Base-by-base conservation (phyloP, 2,113 vertebrate genomes). In the Pongo abelii region DNA sequence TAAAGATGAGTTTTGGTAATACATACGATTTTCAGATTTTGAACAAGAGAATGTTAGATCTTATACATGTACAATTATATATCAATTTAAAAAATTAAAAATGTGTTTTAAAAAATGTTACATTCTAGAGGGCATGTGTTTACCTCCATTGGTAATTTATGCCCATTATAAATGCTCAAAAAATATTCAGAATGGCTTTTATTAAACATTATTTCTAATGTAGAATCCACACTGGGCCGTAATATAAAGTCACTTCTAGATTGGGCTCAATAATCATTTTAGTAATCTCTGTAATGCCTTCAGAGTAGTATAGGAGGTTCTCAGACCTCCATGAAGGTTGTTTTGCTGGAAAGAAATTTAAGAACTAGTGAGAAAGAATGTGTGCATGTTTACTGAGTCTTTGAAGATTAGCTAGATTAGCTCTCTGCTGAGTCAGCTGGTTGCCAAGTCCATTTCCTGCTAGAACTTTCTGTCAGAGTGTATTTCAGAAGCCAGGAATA, bases 401-500 rank as follows among this genome's bases (percentile, higher is more conserved):
- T 94, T 94, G 74, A 59, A 91, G 50, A 93, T 93, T 70, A 74
- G 46, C 50, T 85, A 50, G 35, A 94, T 96, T 93, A 95, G 27
- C 32, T 84, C 22, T 94, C 18, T 90, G 55, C 25, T 91, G 70
- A 89, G 27, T 93, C 83, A 92, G 86, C 43, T 61, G 72, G 40
- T 93, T 94, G 81, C 83, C 89, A 96, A 69, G 32, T 91, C 43
- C 59, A 91, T 97, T 93, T 98, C 92, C 84, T 93, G 52, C 17
- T 89, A 75, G 32, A 89, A 91, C 17, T 89, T 96, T 88, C 46
- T 91, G 25, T 88, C 35, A 35, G 35, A 79, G 20, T 84, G 4
- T 96, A 70, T 55, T 96, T 96, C 25, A 93, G 57, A 94, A 93
- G 30, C 84, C 69, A 84, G 43, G 35, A 96, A 91, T 78, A 93